These are phyloP conservation scores for Ia io DNA, from an alignment of 2,113 vertebrate genomes.

Conservation along the genomic window DNA sequence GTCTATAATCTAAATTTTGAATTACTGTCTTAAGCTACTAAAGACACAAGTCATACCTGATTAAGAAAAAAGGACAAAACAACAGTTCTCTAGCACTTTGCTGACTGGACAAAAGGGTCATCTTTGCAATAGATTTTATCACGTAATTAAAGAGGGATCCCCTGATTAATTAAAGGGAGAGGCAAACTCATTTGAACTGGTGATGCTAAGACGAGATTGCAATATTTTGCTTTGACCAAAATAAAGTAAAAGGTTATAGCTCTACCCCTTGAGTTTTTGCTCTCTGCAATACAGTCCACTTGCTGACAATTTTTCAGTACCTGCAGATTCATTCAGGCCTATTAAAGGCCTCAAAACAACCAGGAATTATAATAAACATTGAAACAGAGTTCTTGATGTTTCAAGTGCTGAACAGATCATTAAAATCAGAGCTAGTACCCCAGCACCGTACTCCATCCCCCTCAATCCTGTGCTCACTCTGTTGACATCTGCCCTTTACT, in stretches of 20 bases:
- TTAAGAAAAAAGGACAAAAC: constrained; percentile 39
- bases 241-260: not conserved
- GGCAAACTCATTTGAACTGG: not conserved
- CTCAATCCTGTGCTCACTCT: not conserved
- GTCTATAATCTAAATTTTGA: not conserved
- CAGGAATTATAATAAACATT: constrained; percentile 42
- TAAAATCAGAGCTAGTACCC: not conserved
- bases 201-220: constrained; percentile 29
- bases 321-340: constrained; percentile 25
- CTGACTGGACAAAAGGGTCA: constrained; percentile 58
- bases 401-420: constrained; percentile 48
- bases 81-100: constrained; percentile 25
- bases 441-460: not conserved
- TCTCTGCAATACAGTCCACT: not conserved
- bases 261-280: not conserved
- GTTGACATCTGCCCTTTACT: not conserved
- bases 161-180: constrained; percentile 59
- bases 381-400: constrained; percentile 34
- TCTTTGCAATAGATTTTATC: constrained; percentile 45
- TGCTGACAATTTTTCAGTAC: constrained; percentile 49
- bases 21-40: constrained; percentile 30
- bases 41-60: not conserved
- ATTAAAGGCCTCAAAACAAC: constrained; percentile 52
- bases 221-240: constrained; percentile 52
- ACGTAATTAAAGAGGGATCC: constrained; percentile 61